Percentiles rank a stretch among this genome's conserved stretches.
Conservation (phyloP, 2,888 invertebrate genomes). For the Sarcophaga caerulescens region DNA sequence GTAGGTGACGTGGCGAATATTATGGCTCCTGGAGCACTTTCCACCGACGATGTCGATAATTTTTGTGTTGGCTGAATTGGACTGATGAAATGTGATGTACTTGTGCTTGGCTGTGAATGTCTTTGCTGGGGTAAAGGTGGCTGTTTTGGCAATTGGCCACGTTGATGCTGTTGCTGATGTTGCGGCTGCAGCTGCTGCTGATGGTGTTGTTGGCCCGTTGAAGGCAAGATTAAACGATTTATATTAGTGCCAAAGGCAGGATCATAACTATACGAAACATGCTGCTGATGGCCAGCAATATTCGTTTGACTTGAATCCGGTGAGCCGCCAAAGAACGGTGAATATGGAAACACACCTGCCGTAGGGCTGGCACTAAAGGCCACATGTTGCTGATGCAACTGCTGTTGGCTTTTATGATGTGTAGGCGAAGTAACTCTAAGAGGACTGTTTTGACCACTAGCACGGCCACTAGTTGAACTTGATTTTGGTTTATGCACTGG, state of each 20-base stretch:
- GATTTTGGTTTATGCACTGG: conserved; percentile 71
- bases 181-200: conserved; percentile 41
- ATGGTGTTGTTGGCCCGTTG: conserved; percentile 27
- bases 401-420: conserved; percentile 26
- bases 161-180: conserved; percentile 55
- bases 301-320: conserved; percentile 70
- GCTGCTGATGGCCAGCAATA: conserved; percentile 28
- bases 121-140: conserved; percentile 65
- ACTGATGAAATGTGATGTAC: conserved; percentile 53
- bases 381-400: conserved; percentile 62
- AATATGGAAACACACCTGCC: conserved; percentile 71
- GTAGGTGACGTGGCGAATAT: conserved; percentile 71
- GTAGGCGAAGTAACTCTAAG: conserved; percentile 62
- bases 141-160: conserved; percentile 56
- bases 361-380: conserved; percentile 78
- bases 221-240: conserved; percentile 74
- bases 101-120: conserved; percentile 60
- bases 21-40: conserved; percentile 72
- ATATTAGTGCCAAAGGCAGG: conserved; percentile 72
- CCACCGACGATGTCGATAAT: conserved; percentile 63
- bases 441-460: conserved; percentile 59
- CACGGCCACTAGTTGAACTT: not conserved
- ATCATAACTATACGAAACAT: conserved; percentile 76
- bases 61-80: conserved; percentile 44
- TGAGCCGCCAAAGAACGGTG: conserved; percentile 77